Conservation (phyloP, 2,888 invertebrate species). For the Theristus sp. region DNA sequence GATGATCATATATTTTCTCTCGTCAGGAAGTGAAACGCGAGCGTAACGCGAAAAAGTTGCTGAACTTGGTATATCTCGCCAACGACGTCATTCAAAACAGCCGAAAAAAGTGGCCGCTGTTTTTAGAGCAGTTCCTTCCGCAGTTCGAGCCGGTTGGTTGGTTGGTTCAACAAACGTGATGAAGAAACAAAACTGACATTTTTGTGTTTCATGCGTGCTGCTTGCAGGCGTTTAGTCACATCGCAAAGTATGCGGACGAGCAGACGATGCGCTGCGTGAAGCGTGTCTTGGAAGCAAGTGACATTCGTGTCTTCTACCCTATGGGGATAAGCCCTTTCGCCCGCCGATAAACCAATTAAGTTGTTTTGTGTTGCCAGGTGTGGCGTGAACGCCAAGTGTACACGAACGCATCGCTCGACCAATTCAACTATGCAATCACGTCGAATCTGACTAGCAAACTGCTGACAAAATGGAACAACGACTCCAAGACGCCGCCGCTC, state of each 20-base stretch:
- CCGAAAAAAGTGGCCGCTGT: slow-evolving; percentile 90
- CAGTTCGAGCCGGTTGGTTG: slow-evolving; percentile 37
- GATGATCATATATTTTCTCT: not conserved
- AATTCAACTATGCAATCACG: slow-evolving; percentile 6
- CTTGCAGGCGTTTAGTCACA: slow-evolving; percentile 3
- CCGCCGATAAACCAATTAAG: no score
- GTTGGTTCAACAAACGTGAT: not conserved
- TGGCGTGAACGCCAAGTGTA: slow-evolving; percentile 13
- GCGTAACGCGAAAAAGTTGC: slow-evolving; percentile 14
- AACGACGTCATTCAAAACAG: slow-evolving; percentile 98
- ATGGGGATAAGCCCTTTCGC: no score
- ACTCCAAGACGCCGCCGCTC: not conserved
- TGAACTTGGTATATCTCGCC: slow-evolving; percentile 89
- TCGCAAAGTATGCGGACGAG: slow-evolving; percentile 10
- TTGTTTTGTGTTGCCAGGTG: no score
- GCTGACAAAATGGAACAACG: slow-evolving; percentile 1
- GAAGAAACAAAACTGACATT: not conserved
- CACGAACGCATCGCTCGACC: slow-evolving; percentile 1
- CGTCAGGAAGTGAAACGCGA: slow-evolving; percentile 4
- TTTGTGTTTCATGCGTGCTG: no score
- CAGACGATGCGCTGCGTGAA: not conserved
- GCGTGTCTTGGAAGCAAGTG: slow-evolving; percentile 4
- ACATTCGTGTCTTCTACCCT: no score
- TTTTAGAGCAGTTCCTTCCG: slow-evolving; percentile 54
- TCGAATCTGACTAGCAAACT: slow-evolving; percentile 8